These are phyloP conservation scores for Aphelenchoides bicaudatus DNA, from an alignment of 2,888 invertebrate species.

Conservation along the genomic window DNA sequence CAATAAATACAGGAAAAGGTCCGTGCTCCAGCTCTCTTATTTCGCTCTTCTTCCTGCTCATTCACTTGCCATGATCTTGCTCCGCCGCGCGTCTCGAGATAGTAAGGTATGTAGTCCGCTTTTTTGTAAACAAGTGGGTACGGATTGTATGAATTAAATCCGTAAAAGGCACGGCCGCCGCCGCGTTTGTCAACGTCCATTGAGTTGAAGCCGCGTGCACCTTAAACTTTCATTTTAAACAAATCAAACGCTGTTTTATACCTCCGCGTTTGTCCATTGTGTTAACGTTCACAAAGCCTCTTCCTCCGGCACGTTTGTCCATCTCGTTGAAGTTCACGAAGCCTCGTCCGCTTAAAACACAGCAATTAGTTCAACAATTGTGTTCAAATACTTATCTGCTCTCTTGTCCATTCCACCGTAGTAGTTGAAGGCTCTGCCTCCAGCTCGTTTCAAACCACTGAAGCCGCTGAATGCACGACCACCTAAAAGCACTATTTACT, in stretches of 20 bases:
- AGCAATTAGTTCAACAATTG: too few relatives aligned
- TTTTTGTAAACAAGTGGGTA: slow-evolving; percentile 16
- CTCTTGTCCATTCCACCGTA: too few relatives aligned
- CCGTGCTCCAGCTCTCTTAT: slow-evolving; percentile 17
- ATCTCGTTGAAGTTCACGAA: slow-evolving; percentile 7
- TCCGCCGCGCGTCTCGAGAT: not conserved
- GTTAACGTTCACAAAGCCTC: slow-evolving; percentile 17
- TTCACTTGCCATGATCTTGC: slow-evolving; percentile 12
- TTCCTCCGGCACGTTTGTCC: slow-evolving; percentile 27
- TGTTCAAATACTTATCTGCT: too few relatives aligned
- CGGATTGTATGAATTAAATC: slow-evolving; percentile 18
- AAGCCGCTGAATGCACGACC: too few relatives aligned
- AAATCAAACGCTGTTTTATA: slow-evolving; percentile 22
- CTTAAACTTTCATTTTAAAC: slow-evolving; percentile 18
- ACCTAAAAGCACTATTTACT: too few relatives aligned
- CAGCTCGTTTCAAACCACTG: too few relatives aligned
- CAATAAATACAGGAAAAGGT: slow-evolving; percentile 12
- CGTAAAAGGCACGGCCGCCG: slow-evolving; percentile 28
- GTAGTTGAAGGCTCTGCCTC: too few relatives aligned
- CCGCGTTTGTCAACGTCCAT: slow-evolving; percentile 22
- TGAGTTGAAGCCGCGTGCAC: slow-evolving; percentile 19
- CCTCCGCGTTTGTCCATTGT: slow-evolving; percentile 18
- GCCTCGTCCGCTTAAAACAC: too few relatives aligned
- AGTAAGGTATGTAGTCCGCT: slow-evolving; percentile 19
- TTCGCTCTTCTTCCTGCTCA: not conserved